A percentile compares a stretch with the other conserved stretches of the same genome.
Conservation (phyloP, 2,113 vertebrate species). For the Micromys minutus region DNA sequence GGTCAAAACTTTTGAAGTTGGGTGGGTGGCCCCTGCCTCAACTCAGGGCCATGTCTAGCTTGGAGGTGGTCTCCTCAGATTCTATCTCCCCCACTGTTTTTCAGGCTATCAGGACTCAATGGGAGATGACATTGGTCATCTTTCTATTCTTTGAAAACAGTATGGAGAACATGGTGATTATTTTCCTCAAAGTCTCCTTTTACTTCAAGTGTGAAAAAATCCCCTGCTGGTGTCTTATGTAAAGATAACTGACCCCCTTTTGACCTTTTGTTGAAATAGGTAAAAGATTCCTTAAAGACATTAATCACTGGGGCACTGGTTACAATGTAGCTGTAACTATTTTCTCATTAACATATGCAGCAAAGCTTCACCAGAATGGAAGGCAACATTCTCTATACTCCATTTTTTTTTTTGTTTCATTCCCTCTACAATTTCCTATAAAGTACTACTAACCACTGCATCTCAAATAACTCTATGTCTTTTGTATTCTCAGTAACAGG, state of each 20-base stretch:
- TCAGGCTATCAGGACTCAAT: no score
- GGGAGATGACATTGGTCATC: conserved; percentile 82
- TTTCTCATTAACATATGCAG: conserved; percentile 97
- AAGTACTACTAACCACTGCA: conserved; percentile 93
- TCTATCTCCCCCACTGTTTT: no score
- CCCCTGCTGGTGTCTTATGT: conserved; percentile 91
- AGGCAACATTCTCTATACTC: conserved; percentile 97
- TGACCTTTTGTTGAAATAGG: conserved; percentile 97
- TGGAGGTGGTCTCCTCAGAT: no score
- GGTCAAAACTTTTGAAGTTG: no score
- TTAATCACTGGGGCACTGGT: conserved; percentile 97
- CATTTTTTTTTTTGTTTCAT: conserved; percentile 98
- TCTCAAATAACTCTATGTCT: conserved; percentile 97
- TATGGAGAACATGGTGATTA: conserved; percentile 95
- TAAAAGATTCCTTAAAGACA: conserved; percentile 98
- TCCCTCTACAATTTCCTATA: conserved; percentile 93
- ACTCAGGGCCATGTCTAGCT: no score
- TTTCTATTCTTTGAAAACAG: conserved; percentile 96
- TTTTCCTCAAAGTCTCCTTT: conserved; percentile 97
- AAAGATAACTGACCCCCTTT: conserved; percentile 97
- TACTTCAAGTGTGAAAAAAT: conserved; percentile 96
- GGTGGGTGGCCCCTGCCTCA: no score
- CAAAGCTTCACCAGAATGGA: conserved; percentile 96
- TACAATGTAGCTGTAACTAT: conserved; percentile 97
- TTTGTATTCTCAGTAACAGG: conserved; percentile 90